Conservation (phyloP, 2,797 vertebrate genomes). For the Mallotus villosus region DNA sequence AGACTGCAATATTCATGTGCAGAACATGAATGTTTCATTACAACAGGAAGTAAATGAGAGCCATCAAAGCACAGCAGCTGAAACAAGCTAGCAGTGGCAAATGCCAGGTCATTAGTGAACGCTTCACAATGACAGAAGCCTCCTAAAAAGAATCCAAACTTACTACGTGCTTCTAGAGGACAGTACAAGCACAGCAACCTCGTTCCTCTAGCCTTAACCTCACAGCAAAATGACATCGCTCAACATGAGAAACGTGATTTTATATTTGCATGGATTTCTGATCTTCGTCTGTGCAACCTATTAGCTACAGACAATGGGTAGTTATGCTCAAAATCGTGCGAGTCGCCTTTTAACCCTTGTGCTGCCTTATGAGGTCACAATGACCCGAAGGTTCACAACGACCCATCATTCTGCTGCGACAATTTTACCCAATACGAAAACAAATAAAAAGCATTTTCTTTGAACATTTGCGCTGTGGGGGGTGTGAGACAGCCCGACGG, state of each 20-base stretch:
- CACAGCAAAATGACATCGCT: neutral
- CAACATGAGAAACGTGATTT: neutral
- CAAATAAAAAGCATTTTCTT: too few relatives aligned
- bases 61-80: neutral
- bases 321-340: too few relatives aligned
- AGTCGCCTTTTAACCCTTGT: too few relatives aligned
- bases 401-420: too few relatives aligned
- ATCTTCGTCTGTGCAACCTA: neutral
- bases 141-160: neutral
- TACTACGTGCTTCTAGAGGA: neutral
- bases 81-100: neutral
- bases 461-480: too few relatives aligned
- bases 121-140: neutral
- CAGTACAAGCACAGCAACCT: neutral
- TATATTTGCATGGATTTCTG: neutral
- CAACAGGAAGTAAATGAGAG: neutral
- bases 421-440: too few relatives aligned
- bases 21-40: constrained; percentile 2
- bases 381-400: too few relatives aligned
- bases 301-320: neutral
- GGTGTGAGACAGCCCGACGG: too few relatives aligned
- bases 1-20: constrained; percentile 7
- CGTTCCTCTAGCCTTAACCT: neutral
- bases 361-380: too few relatives aligned
- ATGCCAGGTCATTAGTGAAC: neutral